These are phyloP conservation scores for Aegotheles bennettii DNA, from an alignment of 2,113 vertebrate genomes.

Conservation along the genomic window DNA sequence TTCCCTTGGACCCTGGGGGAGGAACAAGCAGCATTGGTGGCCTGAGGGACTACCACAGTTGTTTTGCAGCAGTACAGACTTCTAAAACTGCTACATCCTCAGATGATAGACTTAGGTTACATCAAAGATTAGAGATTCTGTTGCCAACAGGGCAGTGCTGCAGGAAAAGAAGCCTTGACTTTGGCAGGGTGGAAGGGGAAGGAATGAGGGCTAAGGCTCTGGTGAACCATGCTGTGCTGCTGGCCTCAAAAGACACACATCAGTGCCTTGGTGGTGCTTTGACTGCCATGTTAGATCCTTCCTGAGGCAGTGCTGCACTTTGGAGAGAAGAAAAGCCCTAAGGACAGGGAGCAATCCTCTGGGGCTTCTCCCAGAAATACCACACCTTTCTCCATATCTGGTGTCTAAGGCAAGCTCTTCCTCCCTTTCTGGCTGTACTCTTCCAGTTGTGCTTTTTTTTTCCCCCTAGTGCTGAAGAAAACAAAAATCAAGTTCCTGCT, in stretches of 20 bases:
- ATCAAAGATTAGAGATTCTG: background rate
- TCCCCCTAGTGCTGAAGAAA: background rate
- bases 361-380: background rate
- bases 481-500: background rate
- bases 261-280: background rate
- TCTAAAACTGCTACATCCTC: background rate
- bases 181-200: background rate
- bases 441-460: background rate
- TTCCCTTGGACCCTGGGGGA: background rate
- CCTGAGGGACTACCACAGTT: background rate
- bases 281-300: background rate
- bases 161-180: background rate
- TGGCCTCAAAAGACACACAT: background rate
- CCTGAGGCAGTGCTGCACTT: background rate
- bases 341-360: background rate
- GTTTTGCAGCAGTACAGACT: background rate
- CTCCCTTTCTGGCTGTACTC: background rate
- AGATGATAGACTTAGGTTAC: background rate
- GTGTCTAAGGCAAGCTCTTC: background rate
- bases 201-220: background rate
- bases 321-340: background rate
- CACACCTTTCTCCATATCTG: background rate
- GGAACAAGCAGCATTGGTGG: accelerated
- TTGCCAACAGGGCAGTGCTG: background rate
- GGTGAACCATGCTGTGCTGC: background rate